A percentile compares a stretch with the other conserved stretches of the same genome.
phyloP scores from a whole-genome alignment of 2,888 invertebrate species.

The Meganola albula region DNA sequence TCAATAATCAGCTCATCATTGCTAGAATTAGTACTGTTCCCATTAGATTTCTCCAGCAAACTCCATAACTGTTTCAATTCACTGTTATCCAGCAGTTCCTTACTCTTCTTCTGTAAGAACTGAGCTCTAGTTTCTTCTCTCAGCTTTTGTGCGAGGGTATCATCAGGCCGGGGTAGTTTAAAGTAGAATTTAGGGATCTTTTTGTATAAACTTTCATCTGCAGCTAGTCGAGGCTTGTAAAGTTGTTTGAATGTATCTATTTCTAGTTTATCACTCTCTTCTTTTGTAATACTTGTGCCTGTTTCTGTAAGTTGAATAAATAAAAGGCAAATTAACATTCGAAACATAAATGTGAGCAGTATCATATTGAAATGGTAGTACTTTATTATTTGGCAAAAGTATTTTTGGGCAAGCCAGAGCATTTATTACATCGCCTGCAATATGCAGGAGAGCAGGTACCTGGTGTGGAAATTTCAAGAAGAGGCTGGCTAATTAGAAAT shows the following conservation, averaged over 20 bases:
- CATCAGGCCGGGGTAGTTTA: slow-evolving; percentile 86
- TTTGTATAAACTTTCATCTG: slow-evolving; percentile 70
- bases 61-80: slow-evolving; percentile 92
- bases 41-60: slow-evolving; percentile 88
- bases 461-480: too few species aligned
- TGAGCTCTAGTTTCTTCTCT: slow-evolving; percentile 93
- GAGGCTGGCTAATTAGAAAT: too few species aligned
- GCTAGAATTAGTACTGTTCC: slow-evolving; percentile 82
- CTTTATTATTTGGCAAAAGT: too few species aligned
- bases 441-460: too few species aligned
- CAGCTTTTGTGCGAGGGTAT: slow-evolving; percentile 86
- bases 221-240: slow-evolving; percentile 71
- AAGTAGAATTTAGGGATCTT: slow-evolving; percentile 87
- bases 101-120: slow-evolving; percentile 90
- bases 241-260: slow-evolving; percentile 74
- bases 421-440: too few species aligned
- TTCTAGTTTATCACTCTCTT: slow-evolving; percentile 68
- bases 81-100: slow-evolving; percentile 89
- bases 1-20: slow-evolving; percentile 90
- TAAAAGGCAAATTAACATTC: too few species aligned
- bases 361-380: too few species aligned
- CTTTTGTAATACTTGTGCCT: slow-evolving; percentile 55
- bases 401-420: too few species aligned
- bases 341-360: too few species aligned
- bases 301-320: slow-evolving; percentile 46